Evolutionary conservation across 2,888 invertebrate species (phyloP).

Genomic region (Aporophyla lueneburgensis): DNA sequence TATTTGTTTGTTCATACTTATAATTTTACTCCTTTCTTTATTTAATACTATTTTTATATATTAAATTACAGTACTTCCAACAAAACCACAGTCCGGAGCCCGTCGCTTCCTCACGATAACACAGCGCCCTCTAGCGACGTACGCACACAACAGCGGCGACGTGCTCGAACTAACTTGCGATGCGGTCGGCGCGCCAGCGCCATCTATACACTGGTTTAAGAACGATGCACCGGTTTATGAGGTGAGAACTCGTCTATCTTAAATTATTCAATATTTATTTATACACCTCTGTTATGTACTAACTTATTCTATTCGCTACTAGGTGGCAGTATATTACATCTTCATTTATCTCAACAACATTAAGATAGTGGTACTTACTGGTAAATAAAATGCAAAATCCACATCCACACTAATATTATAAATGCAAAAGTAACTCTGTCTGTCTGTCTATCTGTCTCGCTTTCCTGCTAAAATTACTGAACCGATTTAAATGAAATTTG

Average conservation of each 20-base stretch:
- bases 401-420: too few relatives aligned
- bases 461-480: too few relatives aligned
- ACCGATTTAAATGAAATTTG: too few relatives aligned
- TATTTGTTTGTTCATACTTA: background rate
- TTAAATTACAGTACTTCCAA: constrained; percentile 63
- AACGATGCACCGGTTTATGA: constrained; percentile 93
- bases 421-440: too few relatives aligned
- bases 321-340: constrained; percentile 29
- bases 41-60: background rate
- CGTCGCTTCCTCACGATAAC: constrained; percentile 75
- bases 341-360: background rate
- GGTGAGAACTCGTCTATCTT: constrained; percentile 87
- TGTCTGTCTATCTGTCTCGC: too few relatives aligned
- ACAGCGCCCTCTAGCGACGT: constrained; percentile 82
- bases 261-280: too few relatives aligned
- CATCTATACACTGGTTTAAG: constrained; percentile 95
- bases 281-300: background rate
- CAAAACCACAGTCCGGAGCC: constrained; percentile 61
- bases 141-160: constrained; percentile 87
- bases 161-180: constrained; percentile 95
- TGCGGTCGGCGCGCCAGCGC: constrained; percentile 95
- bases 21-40: background rate
- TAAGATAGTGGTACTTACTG: too few relatives aligned
- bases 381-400: background rate
- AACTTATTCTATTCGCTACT: constrained; percentile 8